These are phyloP conservation scores for Ammodytes marinus DNA, from an alignment of 2,113 vertebrate species.

Conservation along the genomic window DNA sequence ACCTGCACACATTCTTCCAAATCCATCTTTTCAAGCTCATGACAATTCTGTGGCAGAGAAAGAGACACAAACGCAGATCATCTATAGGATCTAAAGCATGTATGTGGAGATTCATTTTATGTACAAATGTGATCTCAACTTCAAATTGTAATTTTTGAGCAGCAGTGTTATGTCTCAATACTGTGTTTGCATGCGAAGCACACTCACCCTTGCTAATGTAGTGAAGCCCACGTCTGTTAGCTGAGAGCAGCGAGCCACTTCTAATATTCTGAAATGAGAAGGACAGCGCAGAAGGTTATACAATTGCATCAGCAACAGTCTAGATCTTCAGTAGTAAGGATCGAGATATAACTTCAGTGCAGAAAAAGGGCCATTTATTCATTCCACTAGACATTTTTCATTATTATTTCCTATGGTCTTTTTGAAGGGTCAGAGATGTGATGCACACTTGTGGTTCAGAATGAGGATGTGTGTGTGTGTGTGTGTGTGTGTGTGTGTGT, in stretches of 20 bases:
- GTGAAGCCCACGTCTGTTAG: slow-evolving; percentile 98
- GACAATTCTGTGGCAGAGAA: slow-evolving; percentile 91
- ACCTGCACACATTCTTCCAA: slow-evolving; percentile 99
- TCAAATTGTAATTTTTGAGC: neutral
- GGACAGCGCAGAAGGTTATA: slow-evolving; percentile 33
- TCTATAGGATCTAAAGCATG: neutral
- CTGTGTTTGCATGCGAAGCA: neutral
- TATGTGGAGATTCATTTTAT: neutral
- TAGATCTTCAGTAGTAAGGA: neutral
- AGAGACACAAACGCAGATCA: neutral
- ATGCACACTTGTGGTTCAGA: neutral
- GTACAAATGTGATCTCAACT: neutral
- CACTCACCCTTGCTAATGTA: slow-evolving; percentile 94
- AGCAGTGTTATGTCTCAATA: neutral
- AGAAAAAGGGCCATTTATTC: neutral
- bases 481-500: slow-evolving; percentile 17
- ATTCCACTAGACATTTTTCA: neutral
- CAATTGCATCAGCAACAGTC: slow-evolving; percentile 12
- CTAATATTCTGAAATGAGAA: slow-evolving; percentile 91
- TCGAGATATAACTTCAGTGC: neutral
- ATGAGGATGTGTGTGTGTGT: slow-evolving; percentile 9
- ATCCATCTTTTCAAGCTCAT: slow-evolving; percentile 99
- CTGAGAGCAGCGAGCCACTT: slow-evolving; percentile 97
- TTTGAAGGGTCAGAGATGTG: neutral
- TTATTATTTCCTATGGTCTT: neutral